These are phyloP conservation scores for Helleia helle DNA, from an alignment of 2,888 invertebrate genomes.

Conservation along the genomic window DNA sequence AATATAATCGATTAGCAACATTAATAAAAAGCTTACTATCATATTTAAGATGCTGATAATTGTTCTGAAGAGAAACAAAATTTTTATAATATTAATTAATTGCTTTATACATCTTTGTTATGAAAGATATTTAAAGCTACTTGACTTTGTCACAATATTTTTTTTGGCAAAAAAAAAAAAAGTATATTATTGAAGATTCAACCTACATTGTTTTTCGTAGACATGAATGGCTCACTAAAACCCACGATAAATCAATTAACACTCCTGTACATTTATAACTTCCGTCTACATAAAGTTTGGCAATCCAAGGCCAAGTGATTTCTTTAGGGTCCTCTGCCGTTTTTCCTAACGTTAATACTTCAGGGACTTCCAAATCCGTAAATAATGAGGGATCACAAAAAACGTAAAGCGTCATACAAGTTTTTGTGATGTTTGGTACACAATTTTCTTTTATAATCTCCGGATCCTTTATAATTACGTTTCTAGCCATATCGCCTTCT, in stretches of 20 bases:
- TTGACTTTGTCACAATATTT: too few relatives aligned
- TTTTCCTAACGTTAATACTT: slow-evolving; percentile 32
- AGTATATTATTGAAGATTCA: too few relatives aligned
- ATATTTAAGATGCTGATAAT: neutral
- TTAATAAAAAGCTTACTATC: neutral
- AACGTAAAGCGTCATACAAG: slow-evolving; percentile 71
- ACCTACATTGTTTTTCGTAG: slow-evolving; percentile 51
- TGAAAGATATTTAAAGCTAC: too few relatives aligned
- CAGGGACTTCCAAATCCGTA: slow-evolving; percentile 39
- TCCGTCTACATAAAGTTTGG: slow-evolving; percentile 81
- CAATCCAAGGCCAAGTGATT: slow-evolving; percentile 80
- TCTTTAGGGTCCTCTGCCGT: slow-evolving; percentile 24
- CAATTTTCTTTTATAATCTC: slow-evolving; percentile 56
- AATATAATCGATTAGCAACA: slow-evolving; percentile 24
- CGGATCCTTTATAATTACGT: slow-evolving; percentile 44
- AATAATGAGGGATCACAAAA: slow-evolving; percentile 63
- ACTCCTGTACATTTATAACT: slow-evolving; percentile 79
- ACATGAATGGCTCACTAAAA: slow-evolving; percentile 75
- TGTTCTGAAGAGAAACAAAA: too few relatives aligned
- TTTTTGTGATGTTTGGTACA: slow-evolving; percentile 57
- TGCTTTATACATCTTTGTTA: neutral
- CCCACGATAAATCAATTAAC: slow-evolving; percentile 78
- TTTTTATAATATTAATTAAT: too few relatives aligned
- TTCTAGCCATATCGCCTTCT: slow-evolving; percentile 28
- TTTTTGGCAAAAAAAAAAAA: too few relatives aligned